These are phyloP conservation scores for Euspilapteryx auroguttella DNA, from an alignment of 2,888 invertebrate genomes.

Conservation along the genomic window DNA sequence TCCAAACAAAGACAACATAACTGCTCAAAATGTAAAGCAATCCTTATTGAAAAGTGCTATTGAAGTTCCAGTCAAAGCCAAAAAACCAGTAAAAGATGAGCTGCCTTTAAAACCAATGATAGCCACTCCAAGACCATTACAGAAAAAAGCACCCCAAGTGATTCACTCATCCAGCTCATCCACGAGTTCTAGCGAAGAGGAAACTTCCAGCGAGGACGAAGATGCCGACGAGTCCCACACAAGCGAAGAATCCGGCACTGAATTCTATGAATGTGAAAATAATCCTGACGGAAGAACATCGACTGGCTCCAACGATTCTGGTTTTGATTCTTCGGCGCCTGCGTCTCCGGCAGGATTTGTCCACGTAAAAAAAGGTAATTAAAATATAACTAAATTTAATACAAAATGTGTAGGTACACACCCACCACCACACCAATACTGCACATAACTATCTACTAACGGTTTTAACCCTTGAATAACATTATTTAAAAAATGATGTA, in stretches of 20 bases:
- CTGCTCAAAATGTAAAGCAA: no score
- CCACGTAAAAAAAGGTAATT: conserved; percentile 64
- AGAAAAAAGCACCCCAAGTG: conserved; percentile 48
- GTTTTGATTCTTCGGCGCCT: conserved; percentile 74
- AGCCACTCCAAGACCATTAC: conserved; percentile 65
- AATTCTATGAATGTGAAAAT: conserved; percentile 48
- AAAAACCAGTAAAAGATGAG: conserved; percentile 52
- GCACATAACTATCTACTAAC: no score
- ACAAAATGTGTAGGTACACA: no score
- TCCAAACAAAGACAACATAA: no score
- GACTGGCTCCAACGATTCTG: conserved; percentile 83
- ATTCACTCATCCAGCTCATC: conserved; percentile 41
- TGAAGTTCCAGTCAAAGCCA: no score
- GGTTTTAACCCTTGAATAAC: no score
- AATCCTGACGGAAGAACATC: conserved; percentile 64
- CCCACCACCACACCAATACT: no score
- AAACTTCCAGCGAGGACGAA: conserved; percentile 46
- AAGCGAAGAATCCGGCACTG: conserved; percentile 39
- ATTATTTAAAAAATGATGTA: no score
- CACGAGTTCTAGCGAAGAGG: conserved; percentile 45
- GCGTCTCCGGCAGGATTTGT: conserved; percentile 66
- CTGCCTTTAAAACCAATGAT: conserved; percentile 56
- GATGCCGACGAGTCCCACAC: conserved; percentile 36
- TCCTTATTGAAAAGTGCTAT: no score
- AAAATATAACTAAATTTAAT: no score